phyloP scores from a whole-genome alignment of 2,888 invertebrate genomes.

The Catotricha subobsoleta region DNA sequence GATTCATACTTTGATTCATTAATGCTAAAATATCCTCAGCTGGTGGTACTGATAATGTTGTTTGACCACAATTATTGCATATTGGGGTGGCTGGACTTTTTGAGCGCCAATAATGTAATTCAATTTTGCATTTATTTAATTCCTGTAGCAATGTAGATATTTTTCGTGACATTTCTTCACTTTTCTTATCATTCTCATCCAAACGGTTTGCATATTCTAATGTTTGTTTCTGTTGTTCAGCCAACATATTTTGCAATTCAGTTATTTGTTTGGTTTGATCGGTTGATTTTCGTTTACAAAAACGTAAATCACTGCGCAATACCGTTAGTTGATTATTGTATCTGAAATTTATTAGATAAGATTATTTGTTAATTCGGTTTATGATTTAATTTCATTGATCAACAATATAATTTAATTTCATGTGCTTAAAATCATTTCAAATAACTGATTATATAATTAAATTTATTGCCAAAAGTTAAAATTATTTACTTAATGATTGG shows the following conservation, averaged over 20 bases:
- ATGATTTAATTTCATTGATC: background rate
- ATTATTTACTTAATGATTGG: slow-evolving; percentile 15
- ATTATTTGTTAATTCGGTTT: too few relatives aligned
- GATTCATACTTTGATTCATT: slow-evolving; percentile 35
- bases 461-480: slow-evolving; percentile 1
- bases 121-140: slow-evolving; percentile 80
- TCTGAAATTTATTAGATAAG: slow-evolving; percentile 23
- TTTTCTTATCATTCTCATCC: slow-evolving; percentile 79
- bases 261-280: slow-evolving; percentile 72
- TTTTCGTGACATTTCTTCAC: slow-evolving; percentile 75
- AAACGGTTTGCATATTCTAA: slow-evolving; percentile 66
- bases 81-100: slow-evolving; percentile 63
- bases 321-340: slow-evolving; percentile 68
- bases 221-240: slow-evolving; percentile 57
- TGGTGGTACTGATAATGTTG: slow-evolving; percentile 31
- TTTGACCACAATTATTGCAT: slow-evolving; percentile 56
- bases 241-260: slow-evolving; percentile 53
- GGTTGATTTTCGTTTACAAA: slow-evolving; percentile 63
- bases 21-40: slow-evolving; percentile 43
- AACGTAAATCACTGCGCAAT: slow-evolving; percentile 58
- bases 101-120: slow-evolving; percentile 79
- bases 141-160: slow-evolving; percentile 78
- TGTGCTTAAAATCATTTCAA: background rate
- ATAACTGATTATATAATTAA: background rate
- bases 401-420: background rate